Percentiles rank a stretch among this genome's conserved stretches.
Evolutionary conservation across 1,140 invertebrate species (phyloP).

Genomic region (Cryptotermes secundus): DNA sequence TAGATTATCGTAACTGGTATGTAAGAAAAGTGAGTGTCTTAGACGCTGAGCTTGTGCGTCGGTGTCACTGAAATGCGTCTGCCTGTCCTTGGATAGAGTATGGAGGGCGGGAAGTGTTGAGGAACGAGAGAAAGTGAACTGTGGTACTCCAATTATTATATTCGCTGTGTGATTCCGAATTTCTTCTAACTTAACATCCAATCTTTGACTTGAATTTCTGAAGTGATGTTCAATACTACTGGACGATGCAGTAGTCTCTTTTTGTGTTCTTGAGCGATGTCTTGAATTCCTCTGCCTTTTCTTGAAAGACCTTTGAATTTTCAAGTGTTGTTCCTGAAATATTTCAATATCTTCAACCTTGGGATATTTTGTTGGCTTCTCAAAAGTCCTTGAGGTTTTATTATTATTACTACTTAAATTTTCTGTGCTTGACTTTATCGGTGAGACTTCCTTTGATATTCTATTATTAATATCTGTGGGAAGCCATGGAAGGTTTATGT

Average conservation of each 20-base stretch:
- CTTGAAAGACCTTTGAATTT: conserved; percentile 34
- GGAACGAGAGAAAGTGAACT: background rate
- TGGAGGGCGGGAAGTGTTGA: background rate
- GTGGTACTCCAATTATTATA: background rate
- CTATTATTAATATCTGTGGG: background rate
- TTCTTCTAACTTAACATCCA: background rate
- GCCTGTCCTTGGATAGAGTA: background rate
- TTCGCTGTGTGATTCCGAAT: background rate
- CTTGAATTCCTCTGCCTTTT: background rate
- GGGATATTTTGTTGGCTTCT: conserved; percentile 25
- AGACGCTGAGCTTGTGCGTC: background rate
- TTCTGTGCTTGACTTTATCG: background rate
- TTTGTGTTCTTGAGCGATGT: background rate
- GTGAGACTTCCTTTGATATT: background rate
- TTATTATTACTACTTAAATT: background rate
- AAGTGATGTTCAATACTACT: background rate
- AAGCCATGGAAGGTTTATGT: background rate
- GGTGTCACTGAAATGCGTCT: background rate
- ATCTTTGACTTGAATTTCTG: background rate
- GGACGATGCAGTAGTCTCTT: background rate
- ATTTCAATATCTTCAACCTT: conserved; percentile 40
- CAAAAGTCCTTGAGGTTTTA: background rate
- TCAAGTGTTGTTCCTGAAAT: conserved; percentile 39
- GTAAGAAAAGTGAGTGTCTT: background rate
- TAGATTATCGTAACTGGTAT: background rate